phyloP scores from a whole-genome alignment of 2,113 vertebrate genomes.

The Phoenicopterus ruber region DNA sequence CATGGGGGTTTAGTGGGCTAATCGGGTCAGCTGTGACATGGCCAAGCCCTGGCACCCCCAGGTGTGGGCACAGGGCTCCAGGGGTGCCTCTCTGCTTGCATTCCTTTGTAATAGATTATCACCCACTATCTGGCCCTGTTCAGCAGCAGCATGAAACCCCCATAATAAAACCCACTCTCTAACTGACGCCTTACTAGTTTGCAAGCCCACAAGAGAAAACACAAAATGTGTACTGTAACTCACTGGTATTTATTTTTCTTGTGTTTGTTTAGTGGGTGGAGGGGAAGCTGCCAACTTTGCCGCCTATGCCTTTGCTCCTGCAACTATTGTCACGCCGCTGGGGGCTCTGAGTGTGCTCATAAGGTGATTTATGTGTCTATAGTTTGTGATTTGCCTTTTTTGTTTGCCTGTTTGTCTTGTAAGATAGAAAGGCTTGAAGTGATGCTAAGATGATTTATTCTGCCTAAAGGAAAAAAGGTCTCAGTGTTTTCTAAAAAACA shows the following conservation, averaged over 20 bases:
- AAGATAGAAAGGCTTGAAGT: neutral
- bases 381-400: neutral
- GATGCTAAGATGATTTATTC: neutral
- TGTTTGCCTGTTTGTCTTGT: neutral
- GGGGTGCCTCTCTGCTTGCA: neutral
- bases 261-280: slow-evolving; percentile 84
- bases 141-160: neutral
- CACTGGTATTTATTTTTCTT: slow-evolving; percentile 33
- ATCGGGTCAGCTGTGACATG: neutral
- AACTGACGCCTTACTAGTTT: neutral
- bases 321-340: slow-evolving; percentile 91
- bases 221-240: neutral
- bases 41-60: neutral
- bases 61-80: neutral
- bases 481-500: neutral
- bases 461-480: neutral
- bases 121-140: rapidly evolving
- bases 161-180: neutral
- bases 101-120: neutral
- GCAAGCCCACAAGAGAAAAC: neutral
- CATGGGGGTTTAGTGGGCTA: neutral
- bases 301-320: slow-evolving; percentile 92
- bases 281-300: slow-evolving; percentile 94
- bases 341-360: slow-evolving; percentile 94
- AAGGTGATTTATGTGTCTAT: slow-evolving; percentile 75